Evolutionary conservation across 2,113 vertebrate genomes (phyloP).

Genomic region (Oncorhynchus mykiss): DNA sequence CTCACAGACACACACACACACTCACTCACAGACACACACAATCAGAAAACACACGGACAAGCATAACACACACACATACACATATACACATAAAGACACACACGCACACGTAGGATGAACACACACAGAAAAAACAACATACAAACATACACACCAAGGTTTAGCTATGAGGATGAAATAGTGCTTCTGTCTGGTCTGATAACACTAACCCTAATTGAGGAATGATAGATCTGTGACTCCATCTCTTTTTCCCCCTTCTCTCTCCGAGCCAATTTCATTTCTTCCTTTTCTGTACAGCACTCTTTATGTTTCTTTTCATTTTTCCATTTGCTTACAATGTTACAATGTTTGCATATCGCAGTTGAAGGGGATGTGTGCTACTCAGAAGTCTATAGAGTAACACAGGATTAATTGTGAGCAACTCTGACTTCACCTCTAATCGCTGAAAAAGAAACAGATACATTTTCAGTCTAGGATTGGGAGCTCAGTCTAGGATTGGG

Average conservation of each 20-base stretch:
- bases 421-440: conserved; percentile 4
- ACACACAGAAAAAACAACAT: conserved; percentile 7
- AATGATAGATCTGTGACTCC: conserved; percentile 41
- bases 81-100: conserved; percentile 30
- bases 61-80: conserved; percentile 6
- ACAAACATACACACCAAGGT: conserved; percentile 38
- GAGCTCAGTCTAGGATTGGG: background rate
- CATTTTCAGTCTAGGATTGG: background rate
- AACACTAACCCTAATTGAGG: conserved; percentile 64
- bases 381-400: conserved; percentile 14
- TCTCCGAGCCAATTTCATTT: background rate
- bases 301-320: background rate
- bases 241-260: background rate
- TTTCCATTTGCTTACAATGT: conserved; percentile 4
- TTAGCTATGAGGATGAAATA: conserved; percentile 63
- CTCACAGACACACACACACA: too few relatives aligned
- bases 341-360: background rate
- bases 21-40: background rate
- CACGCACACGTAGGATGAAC: background rate
- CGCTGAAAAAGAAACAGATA: background rate
- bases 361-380: background rate
- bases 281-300: conserved; percentile 41
- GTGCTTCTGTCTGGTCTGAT: conserved; percentile 65
- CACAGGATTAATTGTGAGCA: conserved; percentile 36
- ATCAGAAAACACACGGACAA: background rate